Conservation (phyloP, 2,113 vertebrate species). For the Psittacara wagleri region DNA sequence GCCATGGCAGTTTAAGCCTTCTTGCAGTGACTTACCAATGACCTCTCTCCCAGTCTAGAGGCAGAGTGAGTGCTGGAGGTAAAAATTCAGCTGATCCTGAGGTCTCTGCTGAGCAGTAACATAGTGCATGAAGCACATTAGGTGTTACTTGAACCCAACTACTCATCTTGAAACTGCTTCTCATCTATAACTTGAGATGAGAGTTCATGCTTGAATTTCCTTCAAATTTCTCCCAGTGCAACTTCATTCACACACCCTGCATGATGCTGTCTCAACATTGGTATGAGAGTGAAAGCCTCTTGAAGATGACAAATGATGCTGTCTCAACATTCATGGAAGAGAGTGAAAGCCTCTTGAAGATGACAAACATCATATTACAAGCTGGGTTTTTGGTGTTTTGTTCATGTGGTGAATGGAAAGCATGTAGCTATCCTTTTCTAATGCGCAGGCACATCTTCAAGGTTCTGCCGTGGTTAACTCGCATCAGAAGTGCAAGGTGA, state of each 20-base stretch:
- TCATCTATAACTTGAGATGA: not conserved
- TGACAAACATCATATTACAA: not conserved
- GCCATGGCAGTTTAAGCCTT: constrained; percentile 22
- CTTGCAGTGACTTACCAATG: not conserved
- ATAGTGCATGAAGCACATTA: not conserved
- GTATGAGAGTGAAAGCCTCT: not conserved
- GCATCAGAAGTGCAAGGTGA: not conserved
- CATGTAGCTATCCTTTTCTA: not conserved
- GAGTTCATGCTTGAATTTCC: not conserved
- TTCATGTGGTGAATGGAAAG: not conserved
- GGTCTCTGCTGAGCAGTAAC: not conserved
- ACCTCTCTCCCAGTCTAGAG: constrained; percentile 14
- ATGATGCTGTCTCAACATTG: not conserved
- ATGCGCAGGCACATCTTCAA: not conserved
- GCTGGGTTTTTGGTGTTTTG: not conserved
- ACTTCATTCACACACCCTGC: not conserved
- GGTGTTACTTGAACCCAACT: not conserved
- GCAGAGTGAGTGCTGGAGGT: not conserved
- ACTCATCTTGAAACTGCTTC: not conserved
- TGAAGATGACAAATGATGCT: not conserved
- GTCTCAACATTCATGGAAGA: not conserved
- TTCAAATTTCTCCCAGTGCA: not conserved
- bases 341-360: not conserved
- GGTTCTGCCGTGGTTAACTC: not conserved
- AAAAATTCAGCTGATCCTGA: not conserved